Evolutionary conservation across 2,797 vertebrate genomes (phyloP).

Genomic region (Lerista edwardsae): DNA sequence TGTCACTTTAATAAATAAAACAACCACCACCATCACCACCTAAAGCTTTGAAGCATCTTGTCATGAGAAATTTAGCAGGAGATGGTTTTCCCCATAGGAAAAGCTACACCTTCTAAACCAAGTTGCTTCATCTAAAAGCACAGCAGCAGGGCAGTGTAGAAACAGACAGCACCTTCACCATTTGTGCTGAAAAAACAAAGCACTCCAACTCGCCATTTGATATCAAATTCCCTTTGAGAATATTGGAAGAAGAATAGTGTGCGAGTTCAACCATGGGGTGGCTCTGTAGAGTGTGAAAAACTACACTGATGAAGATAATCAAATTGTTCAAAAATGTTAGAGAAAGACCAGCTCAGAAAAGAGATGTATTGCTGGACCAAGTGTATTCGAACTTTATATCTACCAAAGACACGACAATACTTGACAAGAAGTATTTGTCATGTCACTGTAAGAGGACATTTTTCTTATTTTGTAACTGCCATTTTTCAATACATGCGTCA

Average conservation of each 20-base stretch:
- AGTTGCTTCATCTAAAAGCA: not conserved
- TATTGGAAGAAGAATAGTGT: not conserved
- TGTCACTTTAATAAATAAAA: not conserved
- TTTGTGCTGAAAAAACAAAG: not conserved
- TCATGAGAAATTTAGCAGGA: not conserved
- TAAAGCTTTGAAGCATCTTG: not conserved
- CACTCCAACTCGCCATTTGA: not conserved
- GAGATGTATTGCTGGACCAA: too few species aligned
- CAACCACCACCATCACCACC: too few species aligned
- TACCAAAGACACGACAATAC: too few species aligned
- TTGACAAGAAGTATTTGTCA: too few species aligned
- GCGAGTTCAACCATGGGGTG: not conserved
- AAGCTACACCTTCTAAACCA: not conserved
- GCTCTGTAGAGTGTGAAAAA: not conserved
- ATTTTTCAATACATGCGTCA: too few species aligned
- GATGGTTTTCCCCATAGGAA: not conserved
- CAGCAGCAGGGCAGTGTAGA: not conserved
- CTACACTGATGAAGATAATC: not conserved
- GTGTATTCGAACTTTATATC: too few species aligned
- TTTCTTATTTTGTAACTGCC: too few species aligned
- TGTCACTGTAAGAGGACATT: too few species aligned
- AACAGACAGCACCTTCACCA: not conserved
- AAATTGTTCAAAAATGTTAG: not conserved
- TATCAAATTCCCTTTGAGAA: not conserved
- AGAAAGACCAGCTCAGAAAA: not conserved